Percentiles rank a stretch among this genome's conserved stretches.
Evolutionary conservation across 2,113 vertebrate genomes (phyloP).

Genomic region (Aphyosemion australe): DNA sequence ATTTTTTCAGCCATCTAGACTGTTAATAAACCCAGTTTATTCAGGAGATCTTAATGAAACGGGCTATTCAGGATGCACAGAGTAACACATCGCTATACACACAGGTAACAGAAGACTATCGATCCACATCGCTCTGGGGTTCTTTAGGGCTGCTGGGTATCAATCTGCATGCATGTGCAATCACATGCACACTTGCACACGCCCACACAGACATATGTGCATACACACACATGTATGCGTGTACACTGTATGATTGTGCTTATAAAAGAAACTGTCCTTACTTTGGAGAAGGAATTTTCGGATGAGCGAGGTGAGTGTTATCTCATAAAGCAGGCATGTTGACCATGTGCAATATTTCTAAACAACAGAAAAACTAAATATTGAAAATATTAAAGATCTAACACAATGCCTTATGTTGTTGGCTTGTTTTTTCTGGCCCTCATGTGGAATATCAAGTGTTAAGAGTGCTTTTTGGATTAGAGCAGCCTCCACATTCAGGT

Average conservation of each 20-base stretch:
- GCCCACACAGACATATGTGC: slow-evolving; percentile 70
- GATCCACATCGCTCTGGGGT: slow-evolving; percentile 52
- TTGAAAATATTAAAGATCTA: slow-evolving; percentile 85
- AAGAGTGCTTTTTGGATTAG: slow-evolving; percentile 42
- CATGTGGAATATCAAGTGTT: slow-evolving; percentile 22
- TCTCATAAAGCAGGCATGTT: slow-evolving; percentile 83
- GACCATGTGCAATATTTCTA: slow-evolving; percentile 89
- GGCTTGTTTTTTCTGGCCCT: slow-evolving; percentile 34
- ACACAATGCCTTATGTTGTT: slow-evolving; percentile 68
- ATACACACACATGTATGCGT: slow-evolving; percentile 76
- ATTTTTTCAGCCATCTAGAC: slow-evolving; percentile 73
- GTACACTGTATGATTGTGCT: slow-evolving; percentile 83
- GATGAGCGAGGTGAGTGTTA: slow-evolving; percentile 78
- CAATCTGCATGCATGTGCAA: slow-evolving; percentile 71
- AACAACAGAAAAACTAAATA: slow-evolving; percentile 78
- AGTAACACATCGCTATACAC: slow-evolving; percentile 24
- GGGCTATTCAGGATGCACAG: slow-evolving; percentile 60
- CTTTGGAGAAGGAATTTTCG: slow-evolving; percentile 80
- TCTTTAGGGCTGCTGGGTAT: slow-evolving; percentile 63
- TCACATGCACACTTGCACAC: slow-evolving; percentile 65
- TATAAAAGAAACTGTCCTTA: slow-evolving; percentile 81
- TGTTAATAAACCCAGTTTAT: slow-evolving; percentile 73
- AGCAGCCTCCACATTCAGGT: slow-evolving; percentile 15
- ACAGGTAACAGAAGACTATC: slow-evolving; percentile 65
- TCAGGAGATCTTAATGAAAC: slow-evolving; percentile 63